These are phyloP conservation scores for Catamblyrhynchus diadema DNA, from an alignment of 2,797 vertebrate genomes.

Conservation along the genomic window DNA sequence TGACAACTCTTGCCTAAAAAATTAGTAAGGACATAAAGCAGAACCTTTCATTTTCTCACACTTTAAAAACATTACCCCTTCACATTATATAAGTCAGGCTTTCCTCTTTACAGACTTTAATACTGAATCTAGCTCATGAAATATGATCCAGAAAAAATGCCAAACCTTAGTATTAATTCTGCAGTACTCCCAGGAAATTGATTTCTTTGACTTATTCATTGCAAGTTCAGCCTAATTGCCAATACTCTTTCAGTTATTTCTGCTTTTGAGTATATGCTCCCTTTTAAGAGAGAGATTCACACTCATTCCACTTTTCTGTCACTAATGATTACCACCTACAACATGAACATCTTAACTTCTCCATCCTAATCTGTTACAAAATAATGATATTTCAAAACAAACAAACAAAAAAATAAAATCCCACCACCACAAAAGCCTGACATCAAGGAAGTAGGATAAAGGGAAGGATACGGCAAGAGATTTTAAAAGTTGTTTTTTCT, in stretches of 20 bases:
- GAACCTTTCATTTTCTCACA: background rate
- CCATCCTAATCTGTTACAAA: background rate
- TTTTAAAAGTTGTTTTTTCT: background rate
- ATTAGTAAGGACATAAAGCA: background rate
- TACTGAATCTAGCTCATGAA: background rate
- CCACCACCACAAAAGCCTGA: background rate
- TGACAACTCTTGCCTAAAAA: background rate
- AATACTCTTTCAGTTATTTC: background rate
- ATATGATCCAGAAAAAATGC: accelerated
- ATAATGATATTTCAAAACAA: background rate
- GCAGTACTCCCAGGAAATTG: background rate
- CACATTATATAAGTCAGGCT: background rate
- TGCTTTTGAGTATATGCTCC: background rate
- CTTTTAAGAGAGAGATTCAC: background rate
- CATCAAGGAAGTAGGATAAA: background rate
- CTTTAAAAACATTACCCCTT: background rate
- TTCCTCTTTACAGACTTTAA: background rate
- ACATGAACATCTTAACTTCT: background rate
- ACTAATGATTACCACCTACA: background rate
- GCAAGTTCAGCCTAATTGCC: background rate
- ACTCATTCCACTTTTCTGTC: background rate
- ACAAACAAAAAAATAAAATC: background rate
- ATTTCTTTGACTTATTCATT: background rate
- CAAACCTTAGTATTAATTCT: background rate
- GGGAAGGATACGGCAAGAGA: background rate